A percentile compares a stretch with the other conserved stretches of the same genome.
phyloP scores from a whole-genome alignment of 30 jellyfish, hydroid and myxozoan genomes.

The Aurelia sp. region DNA sequence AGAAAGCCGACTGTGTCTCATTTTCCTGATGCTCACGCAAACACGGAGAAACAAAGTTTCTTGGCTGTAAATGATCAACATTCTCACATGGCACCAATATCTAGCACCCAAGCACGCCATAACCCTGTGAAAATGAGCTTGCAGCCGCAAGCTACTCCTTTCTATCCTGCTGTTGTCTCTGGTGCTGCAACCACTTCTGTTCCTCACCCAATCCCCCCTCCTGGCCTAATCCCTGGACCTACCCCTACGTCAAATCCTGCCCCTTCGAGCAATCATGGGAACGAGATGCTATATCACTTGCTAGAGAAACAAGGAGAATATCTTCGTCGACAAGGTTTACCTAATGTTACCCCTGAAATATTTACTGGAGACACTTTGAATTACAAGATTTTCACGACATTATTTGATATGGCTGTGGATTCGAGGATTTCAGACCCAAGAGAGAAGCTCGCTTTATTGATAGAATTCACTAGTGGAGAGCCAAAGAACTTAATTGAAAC shows the following conservation, averaged over 20 bases:
- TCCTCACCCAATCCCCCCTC: slow-evolving; percentile 32
- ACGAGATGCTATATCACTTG: slow-evolving; percentile 37
- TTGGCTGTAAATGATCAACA: slow-evolving; percentile 24
- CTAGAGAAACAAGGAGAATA: slow-evolving; percentile 42
- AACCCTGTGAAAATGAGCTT: slow-evolving; percentile 20
- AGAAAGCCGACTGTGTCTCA: slow-evolving; percentile 34
- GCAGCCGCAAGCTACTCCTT: slow-evolving; percentile 32
- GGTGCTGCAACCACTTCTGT: slow-evolving; percentile 31
- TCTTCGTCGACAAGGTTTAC: slow-evolving; percentile 37
- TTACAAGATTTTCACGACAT: slow-evolving; percentile 42
- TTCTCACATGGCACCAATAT: slow-evolving; percentile 27
- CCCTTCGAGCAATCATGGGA: slow-evolving; percentile 51
- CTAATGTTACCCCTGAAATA: too few species aligned
- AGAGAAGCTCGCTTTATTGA: slow-evolving; percentile 50
- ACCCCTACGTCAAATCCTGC: slow-evolving; percentile 33
- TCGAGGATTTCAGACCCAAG: slow-evolving; percentile 42
- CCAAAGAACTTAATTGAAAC: slow-evolving; percentile 43
- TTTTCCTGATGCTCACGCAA: slow-evolving; percentile 24
- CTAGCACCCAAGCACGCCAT: slow-evolving; percentile 37
- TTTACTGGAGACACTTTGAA: slow-evolving; percentile 55
- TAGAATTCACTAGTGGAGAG: slow-evolving; percentile 55
- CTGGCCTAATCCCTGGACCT: slow-evolving; percentile 34
- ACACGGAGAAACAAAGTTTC: slow-evolving; percentile 11
- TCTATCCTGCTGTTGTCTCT: slow-evolving; percentile 35
- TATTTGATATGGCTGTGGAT: slow-evolving; percentile 51